A percentile compares a stretch with the other conserved stretches of the same genome.
These are phyloP conservation scores for Prochilodus magdalenae DNA, from an alignment of 2,113 vertebrate genomes.

Conservation along the genomic window DNA sequence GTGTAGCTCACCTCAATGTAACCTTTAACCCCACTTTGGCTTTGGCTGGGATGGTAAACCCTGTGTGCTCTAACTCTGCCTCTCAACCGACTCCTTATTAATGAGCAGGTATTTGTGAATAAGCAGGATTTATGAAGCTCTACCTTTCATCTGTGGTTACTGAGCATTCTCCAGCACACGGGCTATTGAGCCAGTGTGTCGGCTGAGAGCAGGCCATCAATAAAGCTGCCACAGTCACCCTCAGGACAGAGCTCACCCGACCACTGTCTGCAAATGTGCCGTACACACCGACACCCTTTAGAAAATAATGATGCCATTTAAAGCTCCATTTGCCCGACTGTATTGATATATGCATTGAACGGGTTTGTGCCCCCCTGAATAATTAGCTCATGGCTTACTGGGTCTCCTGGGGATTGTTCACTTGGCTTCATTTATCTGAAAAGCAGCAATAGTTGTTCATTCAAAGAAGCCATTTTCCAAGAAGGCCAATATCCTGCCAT, in stretches of 20 bases:
- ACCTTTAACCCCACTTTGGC: too few relatives aligned
- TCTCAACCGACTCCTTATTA: conserved; percentile 16
- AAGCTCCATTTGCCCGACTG: conserved; percentile 48
- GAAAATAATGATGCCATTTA: conserved; percentile 58
- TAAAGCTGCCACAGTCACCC: conserved; percentile 37
- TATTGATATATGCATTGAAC: conserved; percentile 47
- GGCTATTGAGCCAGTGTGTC: conserved; percentile 14
- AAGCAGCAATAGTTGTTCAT: conserved; percentile 20
- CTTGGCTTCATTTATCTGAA: conserved; percentile 31
- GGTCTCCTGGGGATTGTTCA: conserved; percentile 33
- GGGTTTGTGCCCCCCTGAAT: conserved; percentile 37
- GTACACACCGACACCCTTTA: conserved; percentile 28
- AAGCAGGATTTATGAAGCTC: conserved; percentile 2
- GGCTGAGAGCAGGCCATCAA: conserved; percentile 37
- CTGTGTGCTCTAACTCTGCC: conserved; percentile 6
- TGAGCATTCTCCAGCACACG: conserved; percentile 27
- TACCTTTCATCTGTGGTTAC: conserved; percentile 1
- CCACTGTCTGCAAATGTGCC: conserved; percentile 27
- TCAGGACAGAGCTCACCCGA: conserved; percentile 27
- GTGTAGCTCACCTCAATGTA: too few relatives aligned
- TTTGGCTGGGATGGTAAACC: neutral
- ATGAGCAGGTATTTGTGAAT: conserved; percentile 12
- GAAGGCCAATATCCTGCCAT: too few relatives aligned
- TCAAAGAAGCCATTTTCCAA: neutral
- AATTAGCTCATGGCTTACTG: conserved; percentile 33